Evolutionary conservation across 2,113 vertebrate species (phyloP).

Genomic region (Pongo pygmaeus): DNA sequence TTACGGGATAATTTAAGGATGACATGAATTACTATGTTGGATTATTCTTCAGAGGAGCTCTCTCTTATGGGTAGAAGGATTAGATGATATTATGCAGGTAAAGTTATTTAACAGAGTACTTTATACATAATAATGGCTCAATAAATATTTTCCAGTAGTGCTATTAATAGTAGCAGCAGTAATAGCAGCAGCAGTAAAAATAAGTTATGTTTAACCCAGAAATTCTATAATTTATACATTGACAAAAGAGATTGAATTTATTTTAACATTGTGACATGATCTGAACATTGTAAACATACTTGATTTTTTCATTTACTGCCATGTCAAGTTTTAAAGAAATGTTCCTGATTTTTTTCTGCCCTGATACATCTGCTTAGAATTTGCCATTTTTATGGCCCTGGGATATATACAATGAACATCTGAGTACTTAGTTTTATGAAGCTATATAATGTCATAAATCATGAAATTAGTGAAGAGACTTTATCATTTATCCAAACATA

Average conservation of each 20-base stretch:
- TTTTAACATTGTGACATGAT: background rate
- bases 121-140: background rate
- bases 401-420: background rate
- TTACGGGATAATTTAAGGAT: background rate
- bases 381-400: background rate
- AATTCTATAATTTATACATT: background rate
- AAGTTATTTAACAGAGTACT: background rate
- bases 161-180: background rate
- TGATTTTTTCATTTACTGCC: background rate
- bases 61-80: background rate
- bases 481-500: slow-evolving; percentile 20
- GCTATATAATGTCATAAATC: background rate
- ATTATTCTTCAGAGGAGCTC: background rate
- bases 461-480: background rate
- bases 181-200: background rate
- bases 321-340: background rate
- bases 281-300: background rate
- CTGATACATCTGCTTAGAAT: background rate
- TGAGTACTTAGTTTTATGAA: background rate
- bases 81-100: background rate
- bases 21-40: background rate
- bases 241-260: background rate
- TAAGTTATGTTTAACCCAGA: background rate
- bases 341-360: background rate
- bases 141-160: background rate